phyloP scores from a whole-genome alignment of 2,113 vertebrate species.

The Amia ocellicauda region DNA sequence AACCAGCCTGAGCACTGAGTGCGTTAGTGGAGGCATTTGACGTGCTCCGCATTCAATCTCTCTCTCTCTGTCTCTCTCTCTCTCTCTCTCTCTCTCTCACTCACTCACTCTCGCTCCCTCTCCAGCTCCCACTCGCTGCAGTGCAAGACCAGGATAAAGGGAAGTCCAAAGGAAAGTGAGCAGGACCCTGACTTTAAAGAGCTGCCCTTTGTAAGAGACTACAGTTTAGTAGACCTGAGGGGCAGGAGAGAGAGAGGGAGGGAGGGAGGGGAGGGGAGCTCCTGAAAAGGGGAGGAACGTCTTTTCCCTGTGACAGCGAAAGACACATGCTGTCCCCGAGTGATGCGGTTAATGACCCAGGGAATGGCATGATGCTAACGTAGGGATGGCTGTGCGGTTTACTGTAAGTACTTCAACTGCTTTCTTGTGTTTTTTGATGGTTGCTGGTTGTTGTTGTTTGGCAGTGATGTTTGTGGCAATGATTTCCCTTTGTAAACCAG shows the following conservation, averaged over 20 bases:
- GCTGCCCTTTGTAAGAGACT: slow-evolving; percentile 28
- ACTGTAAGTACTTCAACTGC: slow-evolving; percentile 15
- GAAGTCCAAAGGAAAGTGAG: slow-evolving; percentile 30
- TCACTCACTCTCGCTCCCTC: slow-evolving; percentile 3
- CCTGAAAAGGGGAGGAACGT: slow-evolving; percentile 30
- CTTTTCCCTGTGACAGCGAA: slow-evolving; percentile 42
- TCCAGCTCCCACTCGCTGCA: neutral
- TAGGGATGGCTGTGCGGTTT: slow-evolving; percentile 5
- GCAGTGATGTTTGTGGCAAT: neutral
- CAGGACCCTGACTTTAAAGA: slow-evolving; percentile 27
- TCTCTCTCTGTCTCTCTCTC: slow-evolving; percentile 20
- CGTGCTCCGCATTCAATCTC: slow-evolving; percentile 36
- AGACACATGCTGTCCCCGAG: slow-evolving; percentile 22
- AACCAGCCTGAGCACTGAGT: slow-evolving; percentile 21
- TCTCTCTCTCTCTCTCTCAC: neutral
- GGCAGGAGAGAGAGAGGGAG: slow-evolving; percentile 1
- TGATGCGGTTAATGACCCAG: slow-evolving; percentile 41
- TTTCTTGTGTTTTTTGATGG: neutral
- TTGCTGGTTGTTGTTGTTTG: no score
- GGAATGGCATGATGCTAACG: slow-evolving; percentile 29
- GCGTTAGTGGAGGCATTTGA: slow-evolving; percentile 22
- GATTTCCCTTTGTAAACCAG: neutral
- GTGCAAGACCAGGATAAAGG: slow-evolving; percentile 6
- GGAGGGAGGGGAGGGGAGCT: neutral
- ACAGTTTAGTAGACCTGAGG: slow-evolving; percentile 34